Evolutionary conservation across 2,888 invertebrate species (phyloP).

Genomic region (Metacarcinus magister): DNA sequence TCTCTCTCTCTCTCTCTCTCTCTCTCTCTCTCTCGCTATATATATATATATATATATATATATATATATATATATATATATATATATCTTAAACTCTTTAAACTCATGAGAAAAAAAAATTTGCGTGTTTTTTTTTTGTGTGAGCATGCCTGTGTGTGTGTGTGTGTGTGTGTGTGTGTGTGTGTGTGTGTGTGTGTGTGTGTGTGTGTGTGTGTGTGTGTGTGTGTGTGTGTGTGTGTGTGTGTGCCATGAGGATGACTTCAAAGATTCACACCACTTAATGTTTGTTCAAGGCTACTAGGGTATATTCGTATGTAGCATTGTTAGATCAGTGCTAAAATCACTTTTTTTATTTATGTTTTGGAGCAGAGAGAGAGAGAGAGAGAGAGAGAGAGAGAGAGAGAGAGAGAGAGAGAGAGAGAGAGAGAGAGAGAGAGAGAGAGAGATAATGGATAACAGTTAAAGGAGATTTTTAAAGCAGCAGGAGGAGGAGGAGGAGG

Average conservation of each 20-base stretch:
- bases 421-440: neutral
- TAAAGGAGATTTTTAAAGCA: neutral
- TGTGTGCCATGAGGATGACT: neutral
- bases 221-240: slow-evolving; percentile 26
- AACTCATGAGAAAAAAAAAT: too few relatives aligned
- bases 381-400: slow-evolving; percentile 45
- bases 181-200: slow-evolving; percentile 60
- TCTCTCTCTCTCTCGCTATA: neutral
- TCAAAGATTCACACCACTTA: neutral
- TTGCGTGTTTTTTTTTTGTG: neutral
- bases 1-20: slow-evolving; percentile 26
- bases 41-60: too few relatives aligned
- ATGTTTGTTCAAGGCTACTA: neutral
- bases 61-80: neutral
- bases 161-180: slow-evolving; percentile 28
- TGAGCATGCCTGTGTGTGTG: neutral
- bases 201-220: slow-evolving; percentile 31
- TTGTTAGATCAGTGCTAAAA: too few relatives aligned
- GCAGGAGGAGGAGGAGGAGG: neutral
- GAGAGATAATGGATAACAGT: neutral
- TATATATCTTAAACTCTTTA: neutral
- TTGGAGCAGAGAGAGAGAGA: neutral
- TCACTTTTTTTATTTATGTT: too few relatives aligned
- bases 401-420: neutral
- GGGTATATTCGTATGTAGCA: neutral